These are phyloP conservation scores for Aramus guarauna DNA, from an alignment of 2,113 vertebrate genomes.

Conservation along the genomic window DNA sequence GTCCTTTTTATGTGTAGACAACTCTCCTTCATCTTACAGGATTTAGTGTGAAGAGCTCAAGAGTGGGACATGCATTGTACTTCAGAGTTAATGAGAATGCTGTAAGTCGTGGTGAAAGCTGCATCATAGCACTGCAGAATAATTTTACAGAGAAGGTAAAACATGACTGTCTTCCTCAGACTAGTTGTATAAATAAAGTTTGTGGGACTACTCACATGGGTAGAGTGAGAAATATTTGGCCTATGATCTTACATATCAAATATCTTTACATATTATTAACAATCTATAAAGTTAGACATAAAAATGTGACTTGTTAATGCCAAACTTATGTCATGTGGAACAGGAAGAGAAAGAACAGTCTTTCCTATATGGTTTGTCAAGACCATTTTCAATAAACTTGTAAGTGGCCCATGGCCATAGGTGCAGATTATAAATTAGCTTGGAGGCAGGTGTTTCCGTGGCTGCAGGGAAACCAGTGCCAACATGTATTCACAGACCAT, in stretches of 20 bases:
- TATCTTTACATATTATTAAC: constrained; percentile 68
- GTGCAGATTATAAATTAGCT: constrained; percentile 69
- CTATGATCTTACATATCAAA: constrained; percentile 56
- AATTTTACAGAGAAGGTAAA: constrained; percentile 34
- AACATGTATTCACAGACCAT: not conserved
- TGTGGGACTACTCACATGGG: not conserved
- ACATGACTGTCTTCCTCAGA: not conserved
- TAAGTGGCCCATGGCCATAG: constrained; percentile 50
- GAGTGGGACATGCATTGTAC: not conserved
- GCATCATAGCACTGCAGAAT: constrained; percentile 14
- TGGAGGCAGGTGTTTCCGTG: constrained; percentile 70
- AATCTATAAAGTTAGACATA: constrained; percentile 59
- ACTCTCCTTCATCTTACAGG: not conserved
- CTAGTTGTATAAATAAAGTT: not conserved
- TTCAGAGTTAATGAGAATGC: constrained; percentile 16
- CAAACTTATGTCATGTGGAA: constrained; percentile 67
- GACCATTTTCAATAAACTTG: constrained; percentile 45
- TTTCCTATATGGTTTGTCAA: constrained; percentile 54
- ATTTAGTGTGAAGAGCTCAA: constrained; percentile 38
- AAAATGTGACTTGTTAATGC: constrained; percentile 61
- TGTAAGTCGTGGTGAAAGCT: constrained; percentile 15
- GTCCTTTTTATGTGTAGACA: constrained; percentile 14
- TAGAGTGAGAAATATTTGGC: constrained; percentile 53
- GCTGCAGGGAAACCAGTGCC: constrained; percentile 39
- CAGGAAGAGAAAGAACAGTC: constrained; percentile 60